A percentile compares a stretch with the other conserved stretches of the same genome.
phyloP scores from a whole-genome alignment of 1,140 invertebrate species.

The Aricia agestis region DNA sequence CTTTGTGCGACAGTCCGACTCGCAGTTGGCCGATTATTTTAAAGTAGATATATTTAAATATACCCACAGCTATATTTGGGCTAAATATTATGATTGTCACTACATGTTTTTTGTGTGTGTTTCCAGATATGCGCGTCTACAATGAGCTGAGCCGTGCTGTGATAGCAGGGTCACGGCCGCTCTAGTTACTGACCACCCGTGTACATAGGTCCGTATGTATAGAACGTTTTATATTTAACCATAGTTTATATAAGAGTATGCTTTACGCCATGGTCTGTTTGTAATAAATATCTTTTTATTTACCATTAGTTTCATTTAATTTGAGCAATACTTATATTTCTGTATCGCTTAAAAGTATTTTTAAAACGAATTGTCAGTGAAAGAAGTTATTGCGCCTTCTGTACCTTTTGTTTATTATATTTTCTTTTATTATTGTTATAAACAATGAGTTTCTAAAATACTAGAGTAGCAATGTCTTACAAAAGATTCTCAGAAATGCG shows the following conservation, averaged over 20 bases:
- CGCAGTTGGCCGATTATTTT: too few species aligned
- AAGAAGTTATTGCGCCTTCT: not conserved
- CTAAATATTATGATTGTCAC: not conserved
- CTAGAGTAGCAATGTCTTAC: too few species aligned
- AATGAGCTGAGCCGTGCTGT: slow-evolving; percentile 50
- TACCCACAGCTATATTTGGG: too few species aligned
- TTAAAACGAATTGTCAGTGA: too few species aligned
- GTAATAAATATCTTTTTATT: slow-evolving; percentile 8
- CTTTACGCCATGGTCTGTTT: not conserved
- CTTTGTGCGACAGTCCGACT: too few species aligned
- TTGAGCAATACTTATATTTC: not conserved
- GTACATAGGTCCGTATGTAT: not conserved
- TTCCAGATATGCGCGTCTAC: slow-evolving; percentile 64
- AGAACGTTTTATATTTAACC: not conserved
- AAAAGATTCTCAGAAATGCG: too few species aligned
- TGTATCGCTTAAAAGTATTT: too few species aligned
- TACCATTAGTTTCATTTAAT: not conserved
- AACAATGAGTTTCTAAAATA: too few species aligned
- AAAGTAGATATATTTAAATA: too few species aligned
- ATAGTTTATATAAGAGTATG: not conserved
- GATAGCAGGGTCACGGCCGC: slow-evolving; percentile 26
- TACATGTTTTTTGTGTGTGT: not conserved
- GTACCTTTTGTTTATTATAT: not conserved
- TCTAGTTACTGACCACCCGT: not conserved
- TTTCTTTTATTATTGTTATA: too few species aligned